A percentile compares a stretch with the other conserved stretches of the same genome.
Evolutionary conservation across 2,113 vertebrate genomes (phyloP).

Genomic region (Ginglymostoma cirratum): DNA sequence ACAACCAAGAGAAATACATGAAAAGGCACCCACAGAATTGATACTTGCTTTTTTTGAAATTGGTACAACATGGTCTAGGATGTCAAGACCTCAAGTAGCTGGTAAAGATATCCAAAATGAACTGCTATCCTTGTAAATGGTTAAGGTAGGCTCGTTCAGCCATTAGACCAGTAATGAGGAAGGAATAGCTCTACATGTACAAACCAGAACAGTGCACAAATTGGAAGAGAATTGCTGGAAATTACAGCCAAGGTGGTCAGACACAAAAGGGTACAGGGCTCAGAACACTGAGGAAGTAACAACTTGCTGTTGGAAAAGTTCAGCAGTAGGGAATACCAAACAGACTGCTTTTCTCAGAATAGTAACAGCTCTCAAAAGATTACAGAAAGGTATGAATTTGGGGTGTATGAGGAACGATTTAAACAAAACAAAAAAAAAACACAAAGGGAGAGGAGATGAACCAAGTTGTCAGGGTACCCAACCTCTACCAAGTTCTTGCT

Average conservation of each 20-base stretch:
- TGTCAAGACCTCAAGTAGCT: not conserved
- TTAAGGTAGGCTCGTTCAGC: not conserved
- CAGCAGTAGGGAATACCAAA: not conserved
- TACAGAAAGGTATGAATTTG: not conserved
- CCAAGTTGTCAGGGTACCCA: not conserved
- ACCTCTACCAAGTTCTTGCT: not conserved
- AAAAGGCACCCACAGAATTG: not conserved
- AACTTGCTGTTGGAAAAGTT: not conserved
- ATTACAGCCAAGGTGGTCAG: not conserved
- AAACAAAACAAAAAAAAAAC: no score
- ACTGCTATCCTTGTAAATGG: not conserved
- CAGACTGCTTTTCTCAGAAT: not conserved
- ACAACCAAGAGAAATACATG: not conserved
- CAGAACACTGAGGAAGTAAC: no score
- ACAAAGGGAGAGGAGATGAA: not conserved
- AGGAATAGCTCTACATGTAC: not conserved
- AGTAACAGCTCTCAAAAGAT: not conserved
- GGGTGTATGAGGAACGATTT: no score
- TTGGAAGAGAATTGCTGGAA: not conserved
- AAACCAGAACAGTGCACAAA: not conserved
- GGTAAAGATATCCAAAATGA: not conserved
- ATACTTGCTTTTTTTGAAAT: not conserved
- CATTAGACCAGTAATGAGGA: not conserved
- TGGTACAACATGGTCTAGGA: not conserved
- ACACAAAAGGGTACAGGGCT: not conserved